phyloP scores from a whole-genome alignment of 2,113 vertebrate genomes.

The Turdus rufiventris region DNA sequence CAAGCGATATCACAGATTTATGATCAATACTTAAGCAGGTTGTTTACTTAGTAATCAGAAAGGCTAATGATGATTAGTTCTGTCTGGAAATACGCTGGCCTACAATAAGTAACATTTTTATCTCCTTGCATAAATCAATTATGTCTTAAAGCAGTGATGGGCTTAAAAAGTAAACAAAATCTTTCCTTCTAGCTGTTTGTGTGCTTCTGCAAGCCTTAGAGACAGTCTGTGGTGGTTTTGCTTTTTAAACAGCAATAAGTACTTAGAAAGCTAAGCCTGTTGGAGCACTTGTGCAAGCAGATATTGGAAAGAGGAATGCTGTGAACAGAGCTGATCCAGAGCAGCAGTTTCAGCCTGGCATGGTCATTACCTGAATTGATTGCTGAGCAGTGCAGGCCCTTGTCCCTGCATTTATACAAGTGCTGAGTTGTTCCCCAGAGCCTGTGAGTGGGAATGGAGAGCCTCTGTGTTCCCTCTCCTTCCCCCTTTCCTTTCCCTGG shows the following conservation, averaged over 20 bases:
- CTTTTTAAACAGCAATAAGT: background rate
- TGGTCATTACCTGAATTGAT: background rate
- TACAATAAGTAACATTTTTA: background rate
- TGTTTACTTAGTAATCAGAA: background rate
- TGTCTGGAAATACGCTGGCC: background rate
- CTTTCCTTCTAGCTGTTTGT: background rate
- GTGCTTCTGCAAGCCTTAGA: background rate
- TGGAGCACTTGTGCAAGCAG: background rate
- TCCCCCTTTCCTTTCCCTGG: background rate
- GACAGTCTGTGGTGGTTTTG: background rate
- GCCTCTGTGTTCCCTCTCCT: background rate
- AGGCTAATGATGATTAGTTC: background rate
- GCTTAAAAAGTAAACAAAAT: background rate
- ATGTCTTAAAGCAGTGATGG: background rate
- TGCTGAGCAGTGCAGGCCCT: background rate
- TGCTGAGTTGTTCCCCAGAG: background rate
- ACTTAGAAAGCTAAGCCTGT: background rate
- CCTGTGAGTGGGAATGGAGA: background rate
- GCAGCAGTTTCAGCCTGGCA: background rate
- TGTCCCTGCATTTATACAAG: background rate
- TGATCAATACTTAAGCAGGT: background rate
- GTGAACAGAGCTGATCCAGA: background rate
- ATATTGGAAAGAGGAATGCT: background rate
- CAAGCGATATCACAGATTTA: background rate
- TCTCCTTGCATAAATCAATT: background rate